Base-by-base conservation (phyloP, 2,113 vertebrate genomes). In the Vidua macroura region DNA sequence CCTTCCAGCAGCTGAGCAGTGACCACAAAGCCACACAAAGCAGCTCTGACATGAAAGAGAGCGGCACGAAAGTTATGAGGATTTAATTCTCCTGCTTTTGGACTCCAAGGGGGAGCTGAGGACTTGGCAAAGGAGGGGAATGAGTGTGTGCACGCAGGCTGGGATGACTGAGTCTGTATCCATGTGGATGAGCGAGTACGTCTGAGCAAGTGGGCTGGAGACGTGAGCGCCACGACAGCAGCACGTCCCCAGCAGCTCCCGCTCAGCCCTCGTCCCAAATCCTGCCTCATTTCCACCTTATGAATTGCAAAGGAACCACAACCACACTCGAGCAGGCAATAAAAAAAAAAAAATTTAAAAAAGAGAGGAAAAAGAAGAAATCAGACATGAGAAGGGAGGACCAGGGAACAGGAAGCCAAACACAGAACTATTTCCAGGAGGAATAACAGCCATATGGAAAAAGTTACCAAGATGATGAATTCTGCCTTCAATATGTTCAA, bases 401-500 rank as follows among this genome's bases (percentile, higher is more conserved):
- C 55, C 63, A 60, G 15, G 87, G 92, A 95, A 95, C 79, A 95
- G 96, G 95, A 96, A 97, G 93, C 90, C 85, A 93, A 95, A 94
- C 52, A 88, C 88, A 93, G 72, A 96, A 95, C 82, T 95, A 86
- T 93, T 95, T 96, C 94, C 93, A 96, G 90, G 85, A 97, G 92
- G 35, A 93, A 94, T 95, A 96, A 90, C 87, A 83, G 75, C 94
- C 95, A 96, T 97, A 96, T 96, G 96, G 96, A 96, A 96, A 95
- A 96, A 96, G 95, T 94, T 96, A 97, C 85, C 72, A 83, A 75
- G 93, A 96, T 91, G 95, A 96, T 95, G 87, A 94, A 95, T 96
- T 97, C 94, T 96, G 90, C 94, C 90, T 95, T 95, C 96, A 95
- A 94, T 95, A 97, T 97, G 95, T 96, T 96, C 94, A 94, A 95